Evolutionary conservation across 2,888 invertebrate genomes (phyloP), one percentile per base, ranked within the genome.

Genomic region (Leucoma salicis): DNA sequence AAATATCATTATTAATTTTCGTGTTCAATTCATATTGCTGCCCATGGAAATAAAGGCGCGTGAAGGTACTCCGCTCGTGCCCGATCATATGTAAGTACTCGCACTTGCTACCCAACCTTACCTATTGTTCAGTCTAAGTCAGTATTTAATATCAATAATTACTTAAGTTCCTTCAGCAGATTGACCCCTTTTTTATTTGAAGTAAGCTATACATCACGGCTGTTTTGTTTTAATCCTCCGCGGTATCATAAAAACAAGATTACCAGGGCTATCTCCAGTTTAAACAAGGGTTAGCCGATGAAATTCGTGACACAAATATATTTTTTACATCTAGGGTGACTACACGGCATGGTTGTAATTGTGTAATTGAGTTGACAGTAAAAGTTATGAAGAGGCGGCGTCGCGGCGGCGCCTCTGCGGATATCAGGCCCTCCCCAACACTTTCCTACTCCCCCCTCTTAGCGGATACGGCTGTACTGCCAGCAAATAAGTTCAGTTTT

Each of bases 371-470:
- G 80, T 83, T 77, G 79, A 80, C 81, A 79, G 82, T 81, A 77
- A 78, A 82, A 85, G 84, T 84, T 86, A 84, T 86, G 81, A 85
- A 78, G 76, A 78, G 74, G 54, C 63, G 70, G 71, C 83, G 85
- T 68, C 86, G 60, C 49, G 59, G 73, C 75, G 86, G 79, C 85
- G 84, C 82, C 83, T 65, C 52, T 56, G 65, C 84, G 83, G 83
- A 79, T 79, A 80, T 80, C 82, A 78, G 74, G 46, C 51, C 62
- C 70, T 63, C 47, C 47, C 73, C 70, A 52, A 71, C 72, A 69
- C 74, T 72, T 73, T 75, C 69, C 70, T 71, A 69, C 45, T 60
- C 53, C 42, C 49, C 60, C 61, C 62, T 60, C 58, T 57, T 57
- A 61, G 73, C 78, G 82, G 80, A 84, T 74, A 70, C 66, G 56